Percentiles rank a stretch among this genome's conserved stretches.
phyloP scores from a whole-genome alignment of 2,113 vertebrate species.

The Rana temporaria region DNA sequence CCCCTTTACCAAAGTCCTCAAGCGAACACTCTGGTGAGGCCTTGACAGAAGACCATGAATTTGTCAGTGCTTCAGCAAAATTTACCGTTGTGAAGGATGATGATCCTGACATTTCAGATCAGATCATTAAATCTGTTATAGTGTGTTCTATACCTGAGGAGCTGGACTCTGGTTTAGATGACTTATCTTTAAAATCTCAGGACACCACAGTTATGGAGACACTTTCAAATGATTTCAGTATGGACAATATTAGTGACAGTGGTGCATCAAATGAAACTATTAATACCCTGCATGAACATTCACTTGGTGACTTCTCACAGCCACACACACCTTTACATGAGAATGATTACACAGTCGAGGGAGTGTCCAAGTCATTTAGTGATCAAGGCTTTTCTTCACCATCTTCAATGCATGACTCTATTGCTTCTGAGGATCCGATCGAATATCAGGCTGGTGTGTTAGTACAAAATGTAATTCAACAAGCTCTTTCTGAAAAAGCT shows the following conservation, averaged over 20 bases:
- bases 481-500: slow-evolving; percentile 85
- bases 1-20: slow-evolving; percentile 40
- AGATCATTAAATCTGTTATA: slow-evolving; percentile 70
- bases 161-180: slow-evolving; percentile 92
- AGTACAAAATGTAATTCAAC: slow-evolving; percentile 91
- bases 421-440: slow-evolving; percentile 81
- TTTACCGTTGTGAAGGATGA: slow-evolving; percentile 90
- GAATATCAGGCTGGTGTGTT: slow-evolving; percentile 90
- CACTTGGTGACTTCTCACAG: slow-evolving; percentile 77
- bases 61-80: slow-evolving; percentile 85
- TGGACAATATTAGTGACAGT: slow-evolving; percentile 93
- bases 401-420: slow-evolving; percentile 67
- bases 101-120: slow-evolving; percentile 79
- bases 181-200: slow-evolving; percentile 90
- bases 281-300: slow-evolving; percentile 82
- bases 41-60: slow-evolving; percentile 86
- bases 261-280: slow-evolving; percentile 87
- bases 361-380: slow-evolving; percentile 73
- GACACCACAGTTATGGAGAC: slow-evolving; percentile 88
- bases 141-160: slow-evolving; percentile 83
- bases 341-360: slow-evolving; percentile 76
- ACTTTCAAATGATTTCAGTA: slow-evolving; percentile 88
- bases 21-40: slow-evolving; percentile 70
- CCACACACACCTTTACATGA: slow-evolving; percentile 84
- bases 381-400: slow-evolving; percentile 72